phyloP scores from a whole-genome alignment of 2,797 vertebrate species.

The Phrynocephalus vlangalii region DNA sequence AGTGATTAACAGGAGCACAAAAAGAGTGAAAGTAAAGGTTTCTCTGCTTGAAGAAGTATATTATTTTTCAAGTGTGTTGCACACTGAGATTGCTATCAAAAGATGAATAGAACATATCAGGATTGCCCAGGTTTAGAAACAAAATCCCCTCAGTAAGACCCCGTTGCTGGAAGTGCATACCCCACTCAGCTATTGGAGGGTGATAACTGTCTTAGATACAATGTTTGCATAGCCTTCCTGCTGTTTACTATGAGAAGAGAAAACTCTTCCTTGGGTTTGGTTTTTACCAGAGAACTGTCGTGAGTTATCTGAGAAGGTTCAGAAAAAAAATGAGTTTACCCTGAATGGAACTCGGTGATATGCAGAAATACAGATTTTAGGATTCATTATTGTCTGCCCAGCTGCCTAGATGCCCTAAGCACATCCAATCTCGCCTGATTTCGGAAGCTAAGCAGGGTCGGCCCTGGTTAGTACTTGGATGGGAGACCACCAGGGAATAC shows the following conservation, averaged over 20 bases:
- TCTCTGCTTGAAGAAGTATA: constrained; percentile 29
- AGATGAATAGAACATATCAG: constrained; percentile 14
- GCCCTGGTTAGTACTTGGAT: too few species aligned
- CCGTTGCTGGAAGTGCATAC: not conserved
- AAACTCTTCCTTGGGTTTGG: not conserved
- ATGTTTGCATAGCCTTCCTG: not conserved
- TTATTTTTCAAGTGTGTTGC: constrained; percentile 2
- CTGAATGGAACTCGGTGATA: not conserved
- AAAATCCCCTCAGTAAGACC: not conserved
- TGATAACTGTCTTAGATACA: not conserved
- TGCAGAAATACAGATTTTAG: not conserved
- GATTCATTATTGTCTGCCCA: not conserved
- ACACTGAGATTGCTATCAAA: constrained; percentile 23
- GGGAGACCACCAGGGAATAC: too few species aligned
- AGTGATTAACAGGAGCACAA: constrained; percentile 41
- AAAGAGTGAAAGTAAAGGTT: constrained; percentile 29
- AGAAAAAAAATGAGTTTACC: not conserved
- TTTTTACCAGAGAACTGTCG: not conserved
- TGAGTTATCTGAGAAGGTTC: not conserved
- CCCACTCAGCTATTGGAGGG: not conserved
- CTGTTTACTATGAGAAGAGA: not conserved
- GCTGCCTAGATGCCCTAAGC: too few species aligned
- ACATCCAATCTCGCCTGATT: too few species aligned
- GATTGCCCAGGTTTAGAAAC: not conserved
- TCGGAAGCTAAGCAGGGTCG: too few species aligned